A percentile compares a stretch with the other conserved stretches of the same genome.
phyloP scores from a whole-genome alignment of 2,888 invertebrate genomes.

The Anodontia alba region DNA sequence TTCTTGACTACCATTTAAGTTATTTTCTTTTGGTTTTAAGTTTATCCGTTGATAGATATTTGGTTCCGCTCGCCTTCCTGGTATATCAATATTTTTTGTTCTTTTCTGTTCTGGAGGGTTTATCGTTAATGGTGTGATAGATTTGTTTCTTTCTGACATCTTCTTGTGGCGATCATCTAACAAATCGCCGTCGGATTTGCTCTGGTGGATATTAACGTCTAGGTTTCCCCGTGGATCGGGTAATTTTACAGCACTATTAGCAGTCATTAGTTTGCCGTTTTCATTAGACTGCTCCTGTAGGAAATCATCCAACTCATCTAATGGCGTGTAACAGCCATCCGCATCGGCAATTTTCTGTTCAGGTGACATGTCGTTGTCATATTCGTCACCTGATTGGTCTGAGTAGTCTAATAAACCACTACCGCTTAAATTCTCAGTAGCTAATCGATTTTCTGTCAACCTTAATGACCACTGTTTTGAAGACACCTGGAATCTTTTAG shows the following conservation, averaged over 20 bases:
- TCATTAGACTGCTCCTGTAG: slow-evolving; percentile 34
- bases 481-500: slow-evolving; percentile 25
- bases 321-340: slow-evolving; percentile 56
- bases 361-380: slow-evolving; percentile 49
- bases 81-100: slow-evolving; percentile 25
- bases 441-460: slow-evolving; percentile 12
- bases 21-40: slow-evolving; percentile 38
- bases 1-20: slow-evolving; percentile 27
- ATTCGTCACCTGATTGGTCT: slow-evolving; percentile 56
- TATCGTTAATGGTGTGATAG: slow-evolving; percentile 41
- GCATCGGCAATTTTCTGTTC: slow-evolving; percentile 56
- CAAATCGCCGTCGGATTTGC: slow-evolving; percentile 59
- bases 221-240: slow-evolving; percentile 53
- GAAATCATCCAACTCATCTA: slow-evolving; percentile 55
- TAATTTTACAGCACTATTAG: slow-evolving; percentile 49
- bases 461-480: slow-evolving; percentile 30
- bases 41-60: slow-evolving; percentile 55
- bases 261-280: slow-evolving; percentile 19
- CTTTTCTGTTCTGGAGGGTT: slow-evolving; percentile 34
- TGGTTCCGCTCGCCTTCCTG: slow-evolving; percentile 48
- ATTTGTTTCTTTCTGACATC: slow-evolving; percentile 53
- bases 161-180: slow-evolving; percentile 43
- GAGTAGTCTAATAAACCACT: slow-evolving; percentile 52
- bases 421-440: slow-evolving; percentile 44
- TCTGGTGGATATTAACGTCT: slow-evolving; percentile 58